phyloP scores from a whole-genome alignment of 2,888 invertebrate genomes.

The Drosophila koepferae region DNA sequence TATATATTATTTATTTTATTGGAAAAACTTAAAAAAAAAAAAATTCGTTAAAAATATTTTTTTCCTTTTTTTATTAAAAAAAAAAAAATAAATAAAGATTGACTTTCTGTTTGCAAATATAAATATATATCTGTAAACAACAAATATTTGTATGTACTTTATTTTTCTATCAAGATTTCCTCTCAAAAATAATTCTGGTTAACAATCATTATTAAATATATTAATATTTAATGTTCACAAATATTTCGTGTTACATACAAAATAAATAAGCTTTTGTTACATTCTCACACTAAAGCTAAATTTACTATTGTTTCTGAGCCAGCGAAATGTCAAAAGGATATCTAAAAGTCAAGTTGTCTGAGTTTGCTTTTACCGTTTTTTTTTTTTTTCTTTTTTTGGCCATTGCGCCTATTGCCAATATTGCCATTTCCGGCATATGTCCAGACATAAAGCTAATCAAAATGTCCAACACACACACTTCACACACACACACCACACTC shows the following conservation, averaged over 20 bases:
- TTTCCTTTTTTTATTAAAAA: too few species aligned
- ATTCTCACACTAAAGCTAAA: neutral
- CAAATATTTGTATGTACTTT: too few species aligned
- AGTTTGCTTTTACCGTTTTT: neutral
- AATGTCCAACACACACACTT: constrained; percentile 69
- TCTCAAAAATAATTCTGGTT: neutral
- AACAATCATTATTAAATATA: neutral
- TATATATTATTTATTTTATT: too few species aligned
- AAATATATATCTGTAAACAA: too few species aligned
- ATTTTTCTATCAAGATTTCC: neutral
- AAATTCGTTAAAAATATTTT: too few species aligned
- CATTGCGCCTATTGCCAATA: constrained; percentile 40
- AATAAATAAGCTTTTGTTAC: neutral
- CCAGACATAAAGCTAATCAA: constrained; percentile 75
- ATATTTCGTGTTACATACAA: neutral
- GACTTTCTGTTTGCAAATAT: too few species aligned
- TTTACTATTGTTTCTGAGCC: neutral
- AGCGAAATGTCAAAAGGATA: constrained; percentile 40
- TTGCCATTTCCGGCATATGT: constrained; percentile 66
- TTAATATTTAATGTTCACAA: neutral
- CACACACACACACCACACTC: constrained; percentile 36
- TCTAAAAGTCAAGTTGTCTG: constrained; percentile 41
- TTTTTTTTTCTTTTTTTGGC: neutral
- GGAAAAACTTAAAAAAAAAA: too few species aligned
- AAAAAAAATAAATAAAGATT: too few species aligned